Base-by-base conservation (phyloP, 23 tunicate genomes). In the Botrylloides violaceus region DNA sequence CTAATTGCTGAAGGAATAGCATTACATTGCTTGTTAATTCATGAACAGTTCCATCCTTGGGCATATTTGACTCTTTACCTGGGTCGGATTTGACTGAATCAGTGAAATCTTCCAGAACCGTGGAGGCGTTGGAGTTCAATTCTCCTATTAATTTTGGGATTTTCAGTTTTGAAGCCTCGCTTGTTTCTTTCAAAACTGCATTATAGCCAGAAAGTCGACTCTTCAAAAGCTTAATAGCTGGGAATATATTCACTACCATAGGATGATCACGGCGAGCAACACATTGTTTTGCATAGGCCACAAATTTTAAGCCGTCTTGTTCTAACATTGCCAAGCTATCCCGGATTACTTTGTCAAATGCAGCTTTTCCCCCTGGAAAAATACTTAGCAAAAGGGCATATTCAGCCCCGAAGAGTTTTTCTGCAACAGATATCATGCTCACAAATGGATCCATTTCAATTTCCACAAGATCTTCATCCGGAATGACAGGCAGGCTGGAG, bases 41-140 rank as follows among this genome's bases (percentile, higher is more conserved):
- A 66, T 95, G 99, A 5, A 95, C 99, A 23, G 95, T 95, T 61
- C 99, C 99, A 71, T 95, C 99, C 30, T 89, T 84, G 4, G 99
- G 99, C 96, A 95, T 85, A 32, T 81, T 81, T 9, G 95, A 94
- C 49, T 92, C 98, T 49, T 84, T 84, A 55, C 80, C 88, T 29
- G 93, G 98, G 60, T 81, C 97, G 31, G 80, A 78, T 84, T 77
- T 92, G 34, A 92, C 91, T 27, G 94, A 86, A 35, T 92, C 98
- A 28, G 91, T 71, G 64, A 92, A 92, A 65, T 80, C 84, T 12
- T 92, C 87, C 49, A 92, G 59, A 20, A 86, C 92, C 34, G 72
- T 77, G 0, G 80, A 79, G 18, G 90, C 92, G 47, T 60, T 80
- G 0, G 61, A 26, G 4, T 92, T 91, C 21, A 92, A 35, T 29